Conservation (phyloP, 2,797 vertebrate genomes). For the Mustela erminea region DNA sequence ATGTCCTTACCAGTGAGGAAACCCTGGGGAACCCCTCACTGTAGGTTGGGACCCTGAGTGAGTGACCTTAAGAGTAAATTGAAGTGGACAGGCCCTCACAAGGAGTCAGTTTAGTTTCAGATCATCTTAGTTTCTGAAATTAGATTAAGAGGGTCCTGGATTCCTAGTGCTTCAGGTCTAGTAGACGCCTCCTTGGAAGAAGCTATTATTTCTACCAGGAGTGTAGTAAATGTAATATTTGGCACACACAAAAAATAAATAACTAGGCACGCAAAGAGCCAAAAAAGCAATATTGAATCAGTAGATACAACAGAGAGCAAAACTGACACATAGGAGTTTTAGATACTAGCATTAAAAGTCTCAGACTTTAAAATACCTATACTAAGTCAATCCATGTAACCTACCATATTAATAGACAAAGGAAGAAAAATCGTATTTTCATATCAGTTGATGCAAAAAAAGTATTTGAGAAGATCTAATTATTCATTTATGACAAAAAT, state of each 20-base stretch:
- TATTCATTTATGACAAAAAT: background rate
- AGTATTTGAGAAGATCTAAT: background rate
- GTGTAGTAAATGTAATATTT: background rate
- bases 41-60: background rate
- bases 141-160: background rate
- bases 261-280: background rate
- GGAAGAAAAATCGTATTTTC: background rate
- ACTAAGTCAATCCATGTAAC: background rate
- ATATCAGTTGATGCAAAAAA: background rate
- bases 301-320: background rate
- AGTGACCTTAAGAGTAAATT: background rate
- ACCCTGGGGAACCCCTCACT: background rate
- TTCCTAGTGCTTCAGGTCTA: background rate
- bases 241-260: background rate
- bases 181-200: background rate
- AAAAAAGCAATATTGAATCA: background rate
- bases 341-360: background rate
- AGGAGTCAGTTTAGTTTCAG: background rate
- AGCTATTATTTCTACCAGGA: background rate
- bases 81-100: background rate
- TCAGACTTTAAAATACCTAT: constrained; percentile 17
- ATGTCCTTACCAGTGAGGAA: background rate
- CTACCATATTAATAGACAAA: background rate
- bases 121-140: background rate
- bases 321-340: background rate